Conservation (phyloP, 2,797 vertebrate species). For the Hoplostethus mediterraneus region DNA sequence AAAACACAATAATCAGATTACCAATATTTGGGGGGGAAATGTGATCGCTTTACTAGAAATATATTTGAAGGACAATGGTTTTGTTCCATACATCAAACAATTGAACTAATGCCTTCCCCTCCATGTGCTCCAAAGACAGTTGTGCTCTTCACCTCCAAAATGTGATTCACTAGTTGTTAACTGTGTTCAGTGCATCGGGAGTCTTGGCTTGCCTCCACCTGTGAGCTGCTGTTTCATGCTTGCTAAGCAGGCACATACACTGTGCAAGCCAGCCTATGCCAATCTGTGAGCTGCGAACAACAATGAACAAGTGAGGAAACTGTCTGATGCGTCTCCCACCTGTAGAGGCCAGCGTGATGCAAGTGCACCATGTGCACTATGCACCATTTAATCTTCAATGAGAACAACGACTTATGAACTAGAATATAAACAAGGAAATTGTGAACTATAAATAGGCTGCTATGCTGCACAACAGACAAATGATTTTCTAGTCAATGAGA, state of each 20-base stretch:
- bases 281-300: conserved; percentile 10
- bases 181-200: conserved; percentile 31
- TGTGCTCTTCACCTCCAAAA: conserved; percentile 11
- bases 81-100: not conserved
- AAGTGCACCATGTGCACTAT: not conserved
- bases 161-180: conserved; percentile 11
- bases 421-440: not conserved
- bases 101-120: not conserved
- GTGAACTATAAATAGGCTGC: conserved; percentile 46
- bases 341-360: conserved; percentile 49
- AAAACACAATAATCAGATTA: not conserved
- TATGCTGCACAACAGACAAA: conserved; percentile 45
- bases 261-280: not conserved
- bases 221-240: conserved; percentile 39
- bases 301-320: conserved; percentile 1
- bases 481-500: conserved; percentile 43
- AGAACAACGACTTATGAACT: not conserved
- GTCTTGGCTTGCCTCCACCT: conserved; percentile 33
- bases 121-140: conserved; percentile 11
- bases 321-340: conserved; percentile 50
- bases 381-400: not conserved
- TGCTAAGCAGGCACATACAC: conserved; percentile 10
- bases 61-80: not conserved
- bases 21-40: too few relatives aligned
- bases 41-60: not conserved